Base-by-base conservation (phyloP, 1,140 invertebrate species). In the Plutomurus gul region DNA sequence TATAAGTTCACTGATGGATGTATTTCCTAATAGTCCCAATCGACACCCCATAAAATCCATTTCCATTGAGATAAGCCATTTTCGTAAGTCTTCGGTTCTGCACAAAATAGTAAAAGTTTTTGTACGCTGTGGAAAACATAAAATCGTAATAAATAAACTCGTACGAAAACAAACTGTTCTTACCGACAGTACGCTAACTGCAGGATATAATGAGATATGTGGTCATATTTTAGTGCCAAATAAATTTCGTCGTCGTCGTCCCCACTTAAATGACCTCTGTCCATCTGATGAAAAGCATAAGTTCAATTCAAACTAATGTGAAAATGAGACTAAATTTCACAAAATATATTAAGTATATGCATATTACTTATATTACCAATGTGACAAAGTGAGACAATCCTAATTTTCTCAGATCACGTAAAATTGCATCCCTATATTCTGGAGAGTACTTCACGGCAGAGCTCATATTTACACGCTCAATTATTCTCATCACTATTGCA, bases 161-260 rank as follows among this genome's bases (percentile, higher is more conserved):
- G 16, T 13, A 56, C 4, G 30, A 25, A 13, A 13, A 25, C 20
- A n/a, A 13, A 30, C 16, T 13, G 10, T 13, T 10, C 27, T 73
- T 80, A 83, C 82, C 92, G 88, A 85, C 95, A 98, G 88, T 95
- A 98, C 3, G 95, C 95, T 40, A 99, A 86, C 79, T 96, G 89
- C 2, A 99, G 88, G 81, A 98, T 94, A 87, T 95, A 98, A 87
- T 99, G 97, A 1, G 96, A 96, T 60, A 97, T 90, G 84, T 95
- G 92, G 88, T 99, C 97, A 79, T 91, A 90, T 75, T 90, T 89
- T 71, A 94, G 89, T 7, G 89, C 90, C 83, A 91, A n/a, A n/a
- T n/a, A 88, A 25, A 91, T 84, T 40, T 18, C 3, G 1, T 72
- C 70, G 0, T 40, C 70, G 1, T 36, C 4, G 4, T 20, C 18